phyloP scores from a whole-genome alignment of 2,888 invertebrate species.

The Chironomus tentans region DNA sequence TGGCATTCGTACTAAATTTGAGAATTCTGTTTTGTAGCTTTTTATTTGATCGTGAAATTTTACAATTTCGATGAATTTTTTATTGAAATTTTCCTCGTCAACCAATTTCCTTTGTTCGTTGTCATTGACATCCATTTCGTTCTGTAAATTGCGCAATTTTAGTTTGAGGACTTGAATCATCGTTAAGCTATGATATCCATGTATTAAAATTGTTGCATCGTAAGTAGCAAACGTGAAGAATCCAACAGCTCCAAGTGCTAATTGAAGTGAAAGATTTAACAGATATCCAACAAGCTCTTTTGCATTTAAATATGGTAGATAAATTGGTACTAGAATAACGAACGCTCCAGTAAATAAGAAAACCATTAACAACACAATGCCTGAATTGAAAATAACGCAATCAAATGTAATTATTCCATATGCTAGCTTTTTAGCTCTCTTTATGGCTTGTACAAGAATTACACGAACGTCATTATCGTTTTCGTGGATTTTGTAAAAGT shows the following conservation, averaged over 20 bases:
- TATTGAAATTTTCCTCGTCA: not conserved
- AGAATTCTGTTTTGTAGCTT: not conserved
- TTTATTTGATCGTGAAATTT: not conserved
- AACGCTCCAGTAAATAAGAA: not conserved
- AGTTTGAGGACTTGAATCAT: not conserved
- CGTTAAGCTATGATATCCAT: not conserved
- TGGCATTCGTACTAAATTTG: not conserved
- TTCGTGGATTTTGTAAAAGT: not conserved
- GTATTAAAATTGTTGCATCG: not conserved
- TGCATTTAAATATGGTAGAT: not conserved
- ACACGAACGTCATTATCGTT: not conserved
- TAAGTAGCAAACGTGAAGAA: not conserved
- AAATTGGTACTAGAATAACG: not conserved
- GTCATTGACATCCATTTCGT: not conserved
- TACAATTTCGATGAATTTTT: not conserved
- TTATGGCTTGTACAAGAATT: not conserved
- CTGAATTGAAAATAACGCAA: not conserved
- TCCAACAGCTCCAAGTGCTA: not conserved
- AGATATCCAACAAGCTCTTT: not conserved
- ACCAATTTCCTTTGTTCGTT: not conserved
- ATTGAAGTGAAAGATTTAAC: not conserved
- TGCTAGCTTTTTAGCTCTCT: not conserved
- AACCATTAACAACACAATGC: not conserved
- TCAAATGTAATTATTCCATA: not conserved
- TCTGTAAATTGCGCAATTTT: not conserved